Conservation (phyloP, 2,113 vertebrate genomes). For the Toxotes jaculatrix region DNA sequence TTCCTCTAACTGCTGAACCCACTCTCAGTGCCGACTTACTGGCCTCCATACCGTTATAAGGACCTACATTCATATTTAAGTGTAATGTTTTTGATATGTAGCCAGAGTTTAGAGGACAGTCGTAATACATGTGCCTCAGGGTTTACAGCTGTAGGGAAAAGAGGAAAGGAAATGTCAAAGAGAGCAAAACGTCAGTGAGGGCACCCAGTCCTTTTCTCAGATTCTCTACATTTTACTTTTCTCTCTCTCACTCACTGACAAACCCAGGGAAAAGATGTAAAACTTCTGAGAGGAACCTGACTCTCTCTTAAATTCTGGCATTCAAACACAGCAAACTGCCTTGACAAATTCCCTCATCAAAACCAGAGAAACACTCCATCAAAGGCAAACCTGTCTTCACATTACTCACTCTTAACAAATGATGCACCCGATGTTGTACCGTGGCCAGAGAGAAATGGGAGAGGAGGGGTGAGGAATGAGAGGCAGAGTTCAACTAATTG, state of each 20-base stretch:
- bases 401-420: conserved; percentile 53
- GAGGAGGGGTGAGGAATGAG: conserved; percentile 56
- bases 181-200: neutral
- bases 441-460: conserved; percentile 35
- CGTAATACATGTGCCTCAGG: conserved; percentile 18
- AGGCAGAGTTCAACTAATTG: conserved; percentile 82
- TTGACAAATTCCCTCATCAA: conserved; percentile 67
- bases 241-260: neutral
- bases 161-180: conserved; percentile 40
- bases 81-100: conserved; percentile 36
- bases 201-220: neutral
- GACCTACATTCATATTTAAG: conserved; percentile 10
- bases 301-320: conserved; percentile 25
- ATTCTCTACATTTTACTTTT: neutral
- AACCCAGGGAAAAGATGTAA: neutral
- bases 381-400: conserved; percentile 35
- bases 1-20: conserved; percentile 14
- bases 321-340: conserved; percentile 45
- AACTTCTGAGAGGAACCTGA: conserved; percentile 30
- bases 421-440: conserved; percentile 16
- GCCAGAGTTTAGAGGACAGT: conserved; percentile 19
- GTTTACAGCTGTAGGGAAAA: conserved; percentile 9
- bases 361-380: conserved; percentile 59
- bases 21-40: conserved; percentile 8
- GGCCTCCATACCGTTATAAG: conserved; percentile 4